Conservation (phyloP, 1,140 invertebrate genomes). For the Fragariocoptes setiger region DNA sequence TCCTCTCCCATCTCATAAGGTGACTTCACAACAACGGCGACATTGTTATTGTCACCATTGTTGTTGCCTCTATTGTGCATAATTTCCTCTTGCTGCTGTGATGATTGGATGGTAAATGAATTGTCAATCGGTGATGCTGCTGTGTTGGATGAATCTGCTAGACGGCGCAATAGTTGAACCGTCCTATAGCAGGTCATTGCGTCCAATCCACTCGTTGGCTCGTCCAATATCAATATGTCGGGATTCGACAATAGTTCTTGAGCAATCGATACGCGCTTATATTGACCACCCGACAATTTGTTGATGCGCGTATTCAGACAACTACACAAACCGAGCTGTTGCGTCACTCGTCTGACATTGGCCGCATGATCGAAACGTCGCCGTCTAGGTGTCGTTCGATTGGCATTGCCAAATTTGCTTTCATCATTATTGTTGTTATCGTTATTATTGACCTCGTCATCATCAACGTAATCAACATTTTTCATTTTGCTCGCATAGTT, state of each 20-base stretch:
- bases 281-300: slow-evolving; percentile 35
- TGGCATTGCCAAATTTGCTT: no score
- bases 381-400: no score
- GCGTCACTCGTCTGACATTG: background rate
- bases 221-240: slow-evolving; percentile 84
- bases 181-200: background rate
- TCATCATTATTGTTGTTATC: no score
- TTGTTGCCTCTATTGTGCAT: no score
- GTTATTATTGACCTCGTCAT: no score
- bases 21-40: no score
- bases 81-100: background rate
- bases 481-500: slow-evolving; percentile 68
- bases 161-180: background rate
- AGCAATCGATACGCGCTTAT: slow-evolving; percentile 71
- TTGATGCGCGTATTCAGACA: slow-evolving; percentile 6
- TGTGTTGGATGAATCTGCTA: no score
- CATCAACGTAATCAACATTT: slow-evolving; percentile 9
- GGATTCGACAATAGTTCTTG: slow-evolving; percentile 80
- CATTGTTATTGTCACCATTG: no score
- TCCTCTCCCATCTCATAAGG: no score
- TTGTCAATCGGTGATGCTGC: no score
- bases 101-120: no score
- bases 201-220: slow-evolving; percentile 23
- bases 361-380: background rate
- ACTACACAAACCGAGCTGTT: background rate